phyloP scores from a whole-genome alignment of 2,113 vertebrate species.

The Rhynchomys soricoides region DNA sequence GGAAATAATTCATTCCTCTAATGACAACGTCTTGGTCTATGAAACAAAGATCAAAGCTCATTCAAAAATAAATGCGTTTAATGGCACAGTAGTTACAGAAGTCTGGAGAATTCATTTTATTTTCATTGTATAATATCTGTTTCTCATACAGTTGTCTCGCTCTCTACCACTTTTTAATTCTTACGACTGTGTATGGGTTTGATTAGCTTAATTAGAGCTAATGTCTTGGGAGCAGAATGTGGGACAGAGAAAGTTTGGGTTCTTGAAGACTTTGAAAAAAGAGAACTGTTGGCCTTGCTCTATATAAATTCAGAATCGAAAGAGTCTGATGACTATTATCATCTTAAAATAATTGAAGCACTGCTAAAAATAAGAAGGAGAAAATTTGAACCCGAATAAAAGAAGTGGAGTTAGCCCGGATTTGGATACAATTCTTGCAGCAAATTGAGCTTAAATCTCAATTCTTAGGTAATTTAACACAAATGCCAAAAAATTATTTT shows the following conservation, averaged over 20 bases:
- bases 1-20: conserved; percentile 85
- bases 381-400: conserved; percentile 84
- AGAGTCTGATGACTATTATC: conserved; percentile 74
- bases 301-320: conserved; percentile 64
- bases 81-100: conserved; percentile 86
- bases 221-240: conserved; percentile 77
- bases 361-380: conserved; percentile 88
- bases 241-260: conserved; percentile 75
- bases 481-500: conserved; percentile 83
- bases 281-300: conserved; percentile 64
- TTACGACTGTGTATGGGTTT: conserved; percentile 83
- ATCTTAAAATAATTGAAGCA: conserved; percentile 83
- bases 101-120: conserved; percentile 85
- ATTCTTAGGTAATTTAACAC: conserved; percentile 87
- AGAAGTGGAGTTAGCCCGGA: conserved; percentile 81
- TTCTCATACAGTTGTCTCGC: conserved; percentile 82
- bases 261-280: conserved; percentile 69
- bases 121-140: conserved; percentile 85
- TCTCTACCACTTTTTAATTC: conserved; percentile 84
- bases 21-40: conserved; percentile 83
- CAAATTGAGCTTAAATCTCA: conserved; percentile 86
- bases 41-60: conserved; percentile 88
- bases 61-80: conserved; percentile 84
- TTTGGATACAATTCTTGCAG: conserved; percentile 84
- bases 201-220: conserved; percentile 87